These are phyloP conservation scores for Neolamprologus sp. DNA, from an alignment of 2,113 vertebrate genomes.

Conservation along the genomic window DNA sequence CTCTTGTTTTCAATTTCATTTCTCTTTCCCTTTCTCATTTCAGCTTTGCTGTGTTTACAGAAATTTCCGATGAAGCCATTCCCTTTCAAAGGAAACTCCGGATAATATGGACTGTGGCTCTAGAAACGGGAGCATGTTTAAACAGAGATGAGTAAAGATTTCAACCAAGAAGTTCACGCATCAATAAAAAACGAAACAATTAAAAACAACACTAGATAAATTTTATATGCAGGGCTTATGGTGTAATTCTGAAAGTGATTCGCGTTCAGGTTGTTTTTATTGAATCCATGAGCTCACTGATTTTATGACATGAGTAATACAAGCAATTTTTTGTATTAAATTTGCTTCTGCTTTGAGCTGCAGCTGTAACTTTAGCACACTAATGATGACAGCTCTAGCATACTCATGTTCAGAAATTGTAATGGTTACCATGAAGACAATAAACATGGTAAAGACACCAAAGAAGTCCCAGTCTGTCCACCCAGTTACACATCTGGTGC, in stretches of 20 bases:
- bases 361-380: not conserved
- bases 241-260: not conserved
- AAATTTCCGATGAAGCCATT: not conserved
- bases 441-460: not conserved
- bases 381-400: not conserved
- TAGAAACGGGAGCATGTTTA: rapidly evolving
- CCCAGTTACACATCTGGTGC: not conserved
- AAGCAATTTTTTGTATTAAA: not conserved
- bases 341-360: not conserved
- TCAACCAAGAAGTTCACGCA: rapidly evolving
- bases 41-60: not conserved
- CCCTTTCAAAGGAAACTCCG: not conserved
- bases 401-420: rapidly evolving
- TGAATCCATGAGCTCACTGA: not conserved
- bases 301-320: rapidly evolving
- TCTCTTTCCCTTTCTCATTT: not conserved
- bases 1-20: constrained; percentile 1
- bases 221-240: not conserved
- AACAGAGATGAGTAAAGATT: not conserved
- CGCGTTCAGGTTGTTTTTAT: not conserved
- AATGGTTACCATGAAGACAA: not conserved
- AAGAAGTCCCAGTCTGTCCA: too few species aligned
- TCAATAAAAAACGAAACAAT: not conserved
- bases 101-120: rapidly evolving
- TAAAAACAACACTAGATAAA: rapidly evolving